Conservation (phyloP, 2,113 vertebrate species). For the cattle (Bos taurus) region DNA sequence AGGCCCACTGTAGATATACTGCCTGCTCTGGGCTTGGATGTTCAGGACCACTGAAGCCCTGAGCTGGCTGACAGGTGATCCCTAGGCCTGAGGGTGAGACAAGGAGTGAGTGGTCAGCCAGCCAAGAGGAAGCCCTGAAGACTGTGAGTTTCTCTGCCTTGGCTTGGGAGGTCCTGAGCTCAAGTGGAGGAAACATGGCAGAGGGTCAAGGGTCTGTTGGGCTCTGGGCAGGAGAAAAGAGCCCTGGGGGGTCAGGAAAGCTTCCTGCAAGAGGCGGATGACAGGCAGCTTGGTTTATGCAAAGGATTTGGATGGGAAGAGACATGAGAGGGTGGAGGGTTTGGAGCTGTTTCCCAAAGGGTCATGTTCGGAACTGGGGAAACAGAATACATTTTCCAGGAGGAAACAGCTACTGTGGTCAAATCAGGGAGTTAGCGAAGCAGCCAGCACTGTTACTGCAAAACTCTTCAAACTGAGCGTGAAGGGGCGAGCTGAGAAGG, state of each 20-base stretch:
- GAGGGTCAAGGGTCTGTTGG: background rate
- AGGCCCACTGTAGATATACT: background rate
- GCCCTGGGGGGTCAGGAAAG: background rate
- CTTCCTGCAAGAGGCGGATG: background rate
- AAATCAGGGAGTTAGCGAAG: background rate
- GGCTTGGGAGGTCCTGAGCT: background rate
- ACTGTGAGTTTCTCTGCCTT: background rate
- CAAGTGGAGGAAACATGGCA: background rate
- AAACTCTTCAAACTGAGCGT: background rate
- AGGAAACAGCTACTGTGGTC: background rate
- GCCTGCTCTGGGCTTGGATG: background rate
- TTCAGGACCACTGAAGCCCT: background rate
- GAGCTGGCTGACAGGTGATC: background rate
- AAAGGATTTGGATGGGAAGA: background rate
- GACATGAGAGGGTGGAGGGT: background rate
- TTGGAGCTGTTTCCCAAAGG: background rate
- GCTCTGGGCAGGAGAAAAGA: background rate
- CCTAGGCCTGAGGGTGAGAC: background rate
- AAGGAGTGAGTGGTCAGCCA: background rate
- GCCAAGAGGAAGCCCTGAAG: background rate
- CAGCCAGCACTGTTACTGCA: background rate
- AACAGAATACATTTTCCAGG: background rate
- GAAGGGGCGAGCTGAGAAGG: background rate
- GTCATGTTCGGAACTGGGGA: background rate
- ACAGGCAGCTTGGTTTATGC: background rate